Percentiles rank a stretch among this genome's conserved stretches.
Evolutionary conservation across 2,888 invertebrate genomes (phyloP).

Genomic region (Acleris sparsana): DNA sequence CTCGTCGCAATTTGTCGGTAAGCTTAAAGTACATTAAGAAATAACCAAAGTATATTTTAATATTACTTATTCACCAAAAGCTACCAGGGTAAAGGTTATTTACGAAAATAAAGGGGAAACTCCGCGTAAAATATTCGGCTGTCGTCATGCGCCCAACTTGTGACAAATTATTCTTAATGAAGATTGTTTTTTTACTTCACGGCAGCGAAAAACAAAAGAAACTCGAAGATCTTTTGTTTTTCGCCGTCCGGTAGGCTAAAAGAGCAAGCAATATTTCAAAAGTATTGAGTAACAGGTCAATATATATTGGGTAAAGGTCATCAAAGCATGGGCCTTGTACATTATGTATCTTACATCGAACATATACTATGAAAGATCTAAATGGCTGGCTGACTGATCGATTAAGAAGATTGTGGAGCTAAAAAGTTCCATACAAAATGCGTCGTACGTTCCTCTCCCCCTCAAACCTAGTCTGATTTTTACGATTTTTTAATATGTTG

Average conservation of each 20-base stretch:
- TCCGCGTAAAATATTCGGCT: slow-evolving; percentile 19
- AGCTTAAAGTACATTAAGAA: slow-evolving; percentile 21
- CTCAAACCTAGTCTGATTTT: too few relatives aligned
- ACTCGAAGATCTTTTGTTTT: background rate
- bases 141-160: slow-evolving; percentile 20
- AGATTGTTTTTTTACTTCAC: slow-evolving; percentile 28
- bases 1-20: background rate
- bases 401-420: too few relatives aligned
- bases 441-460: too few relatives aligned
- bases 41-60: slow-evolving; percentile 25
- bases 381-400: too few relatives aligned
- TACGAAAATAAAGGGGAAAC: slow-evolving; percentile 18
- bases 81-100: slow-evolving; percentile 7
- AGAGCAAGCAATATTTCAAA: background rate
- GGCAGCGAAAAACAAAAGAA: slow-evolving; percentile 1
- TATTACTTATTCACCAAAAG: slow-evolving; percentile 11
- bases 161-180: slow-evolving; percentile 34
- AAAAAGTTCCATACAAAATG: too few relatives aligned
- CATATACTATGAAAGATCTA: too few relatives aligned
- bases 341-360: too few relatives aligned
- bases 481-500: too few relatives aligned
- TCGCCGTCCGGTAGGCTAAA: too few relatives aligned
- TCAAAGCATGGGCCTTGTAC: too few relatives aligned
- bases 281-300: background rate
- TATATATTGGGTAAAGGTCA: too few relatives aligned